Base-by-base conservation (phyloP, 1,140 invertebrate genomes). In the Saccostrea cuccullata region DNA sequence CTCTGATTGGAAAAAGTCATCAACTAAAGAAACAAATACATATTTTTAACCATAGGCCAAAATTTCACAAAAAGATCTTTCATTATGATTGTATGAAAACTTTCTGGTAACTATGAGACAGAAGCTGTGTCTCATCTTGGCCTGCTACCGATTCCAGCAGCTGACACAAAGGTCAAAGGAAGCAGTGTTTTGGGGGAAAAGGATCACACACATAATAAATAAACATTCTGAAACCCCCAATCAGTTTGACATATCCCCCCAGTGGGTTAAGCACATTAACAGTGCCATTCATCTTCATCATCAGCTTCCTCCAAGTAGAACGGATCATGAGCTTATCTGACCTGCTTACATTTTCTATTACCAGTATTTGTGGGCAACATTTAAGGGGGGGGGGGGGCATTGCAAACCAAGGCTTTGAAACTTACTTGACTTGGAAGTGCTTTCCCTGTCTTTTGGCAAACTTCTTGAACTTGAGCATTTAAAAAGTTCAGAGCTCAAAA, bases 261-360 rank as follows among this genome's bases (percentile, higher is more conserved):
- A 77, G 70, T 77, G 70, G 70, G 26, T 77, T 30, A 15, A 6
- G 23, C 26, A 36, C 70, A 77, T 77, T 77, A 77, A 77, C 70
- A 77, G 26, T 15, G 70, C 26, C 70, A 77, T 77, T 77, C 70
- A 77, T 77, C 70, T 77, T 77, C 70, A 77, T 77, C 70, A 77
- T 30, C 15, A 77, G 70, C 70, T 77, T 11, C 70, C 12, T 17
- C 26, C 11, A 26, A 36, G 70, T 77, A 77, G 70, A 77, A 26
- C 70, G 13, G 13, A 77, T 77, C 13, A 26, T 77, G 70, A 77
- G 26, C 70, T 36, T 77, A 77, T 77, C 23, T 77, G 26, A 77
- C 26, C 70, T 30, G 70, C 70, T 15, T 30, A 77, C 30, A 77
- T 17, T 47, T 47, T 47, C 47, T 47, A 47, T 47, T 47, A 36